Conservation (phyloP, 1,140 invertebrate genomes). For the Rhagoletis zephyria region DNA sequence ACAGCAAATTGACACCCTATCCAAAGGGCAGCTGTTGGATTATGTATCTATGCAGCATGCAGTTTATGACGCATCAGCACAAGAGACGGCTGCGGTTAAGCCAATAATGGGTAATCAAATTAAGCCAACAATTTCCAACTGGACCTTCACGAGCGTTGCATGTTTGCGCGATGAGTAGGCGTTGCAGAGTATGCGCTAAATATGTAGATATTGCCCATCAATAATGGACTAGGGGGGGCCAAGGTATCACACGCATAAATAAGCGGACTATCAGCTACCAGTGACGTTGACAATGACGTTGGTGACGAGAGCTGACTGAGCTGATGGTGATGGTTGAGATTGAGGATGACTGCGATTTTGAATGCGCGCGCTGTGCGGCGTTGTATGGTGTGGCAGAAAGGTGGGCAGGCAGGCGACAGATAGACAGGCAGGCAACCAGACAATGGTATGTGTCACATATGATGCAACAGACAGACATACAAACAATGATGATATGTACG, state of each 20-base stretch:
- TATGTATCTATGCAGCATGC: not conserved
- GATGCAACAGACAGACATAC: not conserved
- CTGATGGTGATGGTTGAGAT: not conserved
- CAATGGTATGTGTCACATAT: no score
- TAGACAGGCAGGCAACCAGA: no score
- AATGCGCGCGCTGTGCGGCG: not conserved
- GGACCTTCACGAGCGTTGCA: not conserved
- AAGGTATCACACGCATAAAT: not conserved
- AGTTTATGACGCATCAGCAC: not conserved
- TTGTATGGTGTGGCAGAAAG: conserved; percentile 3
- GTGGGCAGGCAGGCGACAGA: not conserved
- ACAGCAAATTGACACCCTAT: not conserved
- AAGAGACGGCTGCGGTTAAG: no score
- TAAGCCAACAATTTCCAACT: conserved; percentile 20
- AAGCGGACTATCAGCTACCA: not conserved
- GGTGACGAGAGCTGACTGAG: not conserved
- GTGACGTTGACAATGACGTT: conserved; percentile 14
- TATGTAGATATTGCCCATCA: not conserved
- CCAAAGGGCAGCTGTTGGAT: not conserved
- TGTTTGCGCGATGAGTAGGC: conserved; percentile 14
- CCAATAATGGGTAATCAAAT: conserved; percentile 40
- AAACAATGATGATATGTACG: not conserved
- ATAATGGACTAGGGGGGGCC: conserved; percentile 1
- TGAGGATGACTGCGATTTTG: not conserved
- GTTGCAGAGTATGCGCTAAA: conserved; percentile 25